phyloP scores from a whole-genome alignment of 2,113 vertebrate genomes.

The Vicugna pacos region DNA sequence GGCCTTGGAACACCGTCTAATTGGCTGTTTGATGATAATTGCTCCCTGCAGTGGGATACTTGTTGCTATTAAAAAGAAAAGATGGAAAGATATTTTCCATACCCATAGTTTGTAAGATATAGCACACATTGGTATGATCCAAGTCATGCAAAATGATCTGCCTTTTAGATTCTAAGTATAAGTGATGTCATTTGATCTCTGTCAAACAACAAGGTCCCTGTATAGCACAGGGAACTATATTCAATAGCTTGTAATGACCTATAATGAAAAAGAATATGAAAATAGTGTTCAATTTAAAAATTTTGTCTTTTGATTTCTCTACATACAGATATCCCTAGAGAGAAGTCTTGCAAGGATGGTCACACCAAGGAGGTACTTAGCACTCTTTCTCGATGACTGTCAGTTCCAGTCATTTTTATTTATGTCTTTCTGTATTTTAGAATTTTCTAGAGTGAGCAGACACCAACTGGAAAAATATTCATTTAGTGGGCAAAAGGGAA shows the following conservation, averaged over 20 bases:
- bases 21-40: background rate
- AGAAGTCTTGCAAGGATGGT: background rate
- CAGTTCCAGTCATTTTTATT: background rate
- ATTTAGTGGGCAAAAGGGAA: background rate
- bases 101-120: background rate
- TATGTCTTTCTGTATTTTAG: background rate
- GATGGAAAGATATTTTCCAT: background rate
- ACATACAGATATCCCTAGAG: background rate
- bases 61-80: background rate
- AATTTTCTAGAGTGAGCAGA: background rate
- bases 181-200: too few relatives aligned
- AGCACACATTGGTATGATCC: background rate
- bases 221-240: too few relatives aligned
- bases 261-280: too few relatives aligned
- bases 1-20: background rate
- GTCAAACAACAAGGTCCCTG: too few relatives aligned
- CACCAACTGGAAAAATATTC: background rate
- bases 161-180: background rate
- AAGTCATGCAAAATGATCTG: background rate
- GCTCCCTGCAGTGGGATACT: background rate
- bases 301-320: background rate
- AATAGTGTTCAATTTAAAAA: too few relatives aligned
- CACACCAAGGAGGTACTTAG: background rate
- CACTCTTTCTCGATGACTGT: background rate
- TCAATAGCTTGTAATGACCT: too few relatives aligned